Evolutionary conservation across 2,888 invertebrate genomes (phyloP), one percentile per base, ranked within the genome.

Genomic region (Agrochola lota): DNA sequence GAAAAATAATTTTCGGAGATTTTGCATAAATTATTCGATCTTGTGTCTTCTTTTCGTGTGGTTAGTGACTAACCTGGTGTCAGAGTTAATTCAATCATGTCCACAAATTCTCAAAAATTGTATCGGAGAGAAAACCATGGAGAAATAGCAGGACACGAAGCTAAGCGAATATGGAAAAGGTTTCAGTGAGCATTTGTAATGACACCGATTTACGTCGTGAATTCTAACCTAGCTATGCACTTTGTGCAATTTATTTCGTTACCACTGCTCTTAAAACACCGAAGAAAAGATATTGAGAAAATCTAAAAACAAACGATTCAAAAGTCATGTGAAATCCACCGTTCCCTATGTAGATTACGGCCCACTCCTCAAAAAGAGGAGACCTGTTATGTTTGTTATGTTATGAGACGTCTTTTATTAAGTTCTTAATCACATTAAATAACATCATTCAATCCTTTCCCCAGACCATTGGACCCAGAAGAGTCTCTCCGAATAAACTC

Each of bases 401-500:
- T 46, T 15, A 2, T 30, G 9, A 30, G 40, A 43, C 20, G 8
- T n/a, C 1, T 46, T 46, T 59, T 26, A 26, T 23, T 40, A 23
- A 35, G 8, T 60, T 49, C 2, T 43, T 52, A 46, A 26, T n/a
- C 5, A 55, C 49, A 30, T 20, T 43, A 20, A 30, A 43, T 76
- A 35, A 63, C 17, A n/a, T 20, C 12, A 35, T 40, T 40, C 2
- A 23, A 43, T 57, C 67, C 17, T 77, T 73, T 80, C 72, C 67
- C 91, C 12, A 94, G 95, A 11, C 89, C 94, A 0, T 89, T 96
- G 80, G 96, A 96, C 84, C 96, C 95, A 0, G 96, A 96, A 71
- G 96, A 96, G 40, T 96, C 96, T 15, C 84, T 95, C 82, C 95
- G 94, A 85, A 91, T 96, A 55, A 95, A 95, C 80, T 96, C 96